Percentiles rank a stretch among this genome's conserved stretches.
Evolutionary conservation across 2,113 vertebrate genomes (phyloP).

Genomic region (Forbesichthys agassizii): DNA sequence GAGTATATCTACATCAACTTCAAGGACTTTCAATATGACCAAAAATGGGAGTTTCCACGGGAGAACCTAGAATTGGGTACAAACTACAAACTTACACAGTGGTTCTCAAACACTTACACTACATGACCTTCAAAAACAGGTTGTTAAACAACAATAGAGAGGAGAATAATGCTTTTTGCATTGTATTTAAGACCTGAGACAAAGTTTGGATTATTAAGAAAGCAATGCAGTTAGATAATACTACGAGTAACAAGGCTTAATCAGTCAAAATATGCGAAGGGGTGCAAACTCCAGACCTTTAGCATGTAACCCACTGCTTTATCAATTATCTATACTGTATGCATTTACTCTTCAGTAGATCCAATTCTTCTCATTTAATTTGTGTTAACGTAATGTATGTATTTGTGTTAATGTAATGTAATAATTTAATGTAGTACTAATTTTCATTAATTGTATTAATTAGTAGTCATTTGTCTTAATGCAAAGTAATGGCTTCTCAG

Average conservation of each 20-base stretch:
- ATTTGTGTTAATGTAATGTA: too few relatives aligned
- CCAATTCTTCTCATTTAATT: background rate
- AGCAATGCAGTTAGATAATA: background rate
- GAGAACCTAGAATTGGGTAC: constrained; percentile 95
- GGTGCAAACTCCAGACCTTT: too few relatives aligned
- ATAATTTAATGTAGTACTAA: too few relatives aligned
- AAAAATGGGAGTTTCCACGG: constrained; percentile 93
- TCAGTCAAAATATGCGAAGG: too few relatives aligned
- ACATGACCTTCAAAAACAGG: too few relatives aligned
- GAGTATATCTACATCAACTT: constrained; percentile 95
- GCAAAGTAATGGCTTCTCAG: constrained; percentile 62
- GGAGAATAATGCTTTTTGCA: too few relatives aligned
- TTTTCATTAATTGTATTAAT: too few relatives aligned
- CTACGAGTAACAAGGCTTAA: too few relatives aligned
- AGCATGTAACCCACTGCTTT: background rate
- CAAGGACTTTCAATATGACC: constrained; percentile 85
- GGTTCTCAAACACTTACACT: background rate
- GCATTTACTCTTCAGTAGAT: background rate
- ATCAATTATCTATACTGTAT: background rate
- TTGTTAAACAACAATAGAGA: too few relatives aligned
- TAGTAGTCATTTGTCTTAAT: background rate
- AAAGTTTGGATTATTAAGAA: too few relatives aligned
- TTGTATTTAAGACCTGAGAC: too few relatives aligned
- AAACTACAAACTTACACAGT: constrained; percentile 12
- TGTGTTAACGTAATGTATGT: too few relatives aligned